phyloP scores from a whole-genome alignment of 2,797 vertebrate species.

The Apogon hyalosoma region DNA sequence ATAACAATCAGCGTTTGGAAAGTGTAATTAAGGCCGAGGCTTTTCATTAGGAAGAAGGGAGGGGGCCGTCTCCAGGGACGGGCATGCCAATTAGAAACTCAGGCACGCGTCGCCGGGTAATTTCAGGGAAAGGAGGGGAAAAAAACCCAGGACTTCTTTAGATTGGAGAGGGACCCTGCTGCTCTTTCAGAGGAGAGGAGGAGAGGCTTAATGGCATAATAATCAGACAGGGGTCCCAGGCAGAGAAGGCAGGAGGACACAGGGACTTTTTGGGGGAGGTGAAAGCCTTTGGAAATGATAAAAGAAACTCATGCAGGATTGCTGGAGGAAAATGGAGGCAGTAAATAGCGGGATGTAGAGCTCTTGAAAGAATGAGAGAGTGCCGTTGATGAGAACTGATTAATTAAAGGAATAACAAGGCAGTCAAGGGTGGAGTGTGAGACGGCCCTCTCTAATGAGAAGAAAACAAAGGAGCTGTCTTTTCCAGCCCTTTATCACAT shows the following conservation, averaged over 20 bases:
- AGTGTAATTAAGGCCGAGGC: conserved; percentile 92
- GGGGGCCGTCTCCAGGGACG: conserved; percentile 87
- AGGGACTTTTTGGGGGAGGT: conserved; percentile 74
- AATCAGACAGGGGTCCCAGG: conserved; percentile 85
- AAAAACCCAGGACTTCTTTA: conserved; percentile 86
- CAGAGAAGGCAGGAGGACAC: conserved; percentile 71
- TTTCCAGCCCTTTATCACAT: conserved; percentile 75
- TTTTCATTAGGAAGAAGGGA: conserved; percentile 90
- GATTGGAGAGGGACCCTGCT: conserved; percentile 88
- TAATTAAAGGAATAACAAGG: conserved; percentile 87
- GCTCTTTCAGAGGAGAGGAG: conserved; percentile 84
- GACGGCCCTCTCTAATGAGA: conserved; percentile 83
- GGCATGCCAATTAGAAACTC: conserved; percentile 90
- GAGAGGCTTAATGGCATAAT: conserved; percentile 89
- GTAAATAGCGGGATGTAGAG: conserved; percentile 75
- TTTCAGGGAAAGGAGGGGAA: conserved; percentile 86
- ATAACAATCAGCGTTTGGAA: conserved; percentile 92
- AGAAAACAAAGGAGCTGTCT: conserved; percentile 83
- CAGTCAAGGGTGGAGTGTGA: conserved; percentile 83
- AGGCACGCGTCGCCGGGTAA: conserved; percentile 90
- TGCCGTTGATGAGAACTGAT: conserved; percentile 85
- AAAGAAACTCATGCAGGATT: conserved; percentile 67
- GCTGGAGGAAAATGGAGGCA: conserved; percentile 67
- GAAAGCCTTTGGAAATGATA: conserved; percentile 72
- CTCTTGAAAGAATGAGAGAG: conserved; percentile 78